Percentiles rank a stretch among this genome's conserved stretches.
Conservation (phyloP, 2,797 vertebrate species). For the Silurus lanzhouensis region DNA sequence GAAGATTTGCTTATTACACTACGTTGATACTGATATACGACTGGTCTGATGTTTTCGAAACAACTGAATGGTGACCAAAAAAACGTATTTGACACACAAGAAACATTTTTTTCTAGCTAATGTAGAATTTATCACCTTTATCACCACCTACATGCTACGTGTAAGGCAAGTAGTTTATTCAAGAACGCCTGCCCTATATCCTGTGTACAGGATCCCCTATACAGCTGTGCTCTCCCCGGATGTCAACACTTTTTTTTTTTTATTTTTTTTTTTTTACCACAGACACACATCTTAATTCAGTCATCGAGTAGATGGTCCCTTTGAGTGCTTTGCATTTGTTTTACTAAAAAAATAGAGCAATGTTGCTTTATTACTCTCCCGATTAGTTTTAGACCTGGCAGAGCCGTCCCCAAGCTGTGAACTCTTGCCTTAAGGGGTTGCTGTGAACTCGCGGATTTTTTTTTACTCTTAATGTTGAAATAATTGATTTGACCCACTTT, state of each 20-base stretch:
- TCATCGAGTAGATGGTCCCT: constrained; percentile 19
- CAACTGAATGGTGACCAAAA: background rate
- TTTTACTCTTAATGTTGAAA: constrained; percentile 43
- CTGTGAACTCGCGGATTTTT: constrained; percentile 12
- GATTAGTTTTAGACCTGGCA: constrained; percentile 12
- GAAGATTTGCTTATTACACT: constrained; percentile 3
- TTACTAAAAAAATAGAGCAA: constrained; percentile 5
- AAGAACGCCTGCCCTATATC: background rate
- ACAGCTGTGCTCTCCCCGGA: constrained; percentile 13
- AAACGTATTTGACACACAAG: background rate
- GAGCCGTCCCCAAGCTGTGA: background rate
- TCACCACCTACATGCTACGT: background rate
- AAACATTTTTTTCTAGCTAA: background rate
- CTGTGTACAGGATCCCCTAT: background rate
- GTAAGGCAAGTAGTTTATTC: background rate
- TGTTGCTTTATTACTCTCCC: background rate
- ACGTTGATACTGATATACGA: background rate
- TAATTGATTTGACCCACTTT: constrained; percentile 64
- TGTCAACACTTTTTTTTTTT: constrained; percentile 6
- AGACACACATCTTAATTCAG: constrained; percentile 41
- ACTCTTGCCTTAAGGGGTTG: constrained; percentile 29
- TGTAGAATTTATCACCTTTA: background rate
- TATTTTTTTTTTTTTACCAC: constrained; percentile 14
- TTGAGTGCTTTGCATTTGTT: constrained; percentile 19
- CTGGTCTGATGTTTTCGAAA: background rate